These are phyloP conservation scores for Tetraodon nigroviridis DNA, from an alignment of 2,113 vertebrate genomes.

Conservation along the genomic window DNA sequence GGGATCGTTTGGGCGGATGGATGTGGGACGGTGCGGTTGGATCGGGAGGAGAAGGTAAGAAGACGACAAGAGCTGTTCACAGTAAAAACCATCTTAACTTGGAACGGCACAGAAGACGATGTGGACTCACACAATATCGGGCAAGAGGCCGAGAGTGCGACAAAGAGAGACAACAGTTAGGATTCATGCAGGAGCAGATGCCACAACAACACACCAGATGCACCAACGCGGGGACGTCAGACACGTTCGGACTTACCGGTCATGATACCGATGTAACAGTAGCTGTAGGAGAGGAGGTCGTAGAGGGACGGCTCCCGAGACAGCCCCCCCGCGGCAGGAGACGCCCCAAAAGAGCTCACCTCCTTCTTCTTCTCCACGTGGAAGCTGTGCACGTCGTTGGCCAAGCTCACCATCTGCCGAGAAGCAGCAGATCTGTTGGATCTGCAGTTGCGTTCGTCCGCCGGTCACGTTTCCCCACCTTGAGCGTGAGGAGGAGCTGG, in stretches of 20 bases:
- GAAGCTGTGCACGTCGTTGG: slow-evolving; percentile 81
- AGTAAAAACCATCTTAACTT: slow-evolving; percentile 10
- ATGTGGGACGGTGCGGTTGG: slow-evolving; percentile 16
- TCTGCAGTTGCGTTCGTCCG: not conserved
- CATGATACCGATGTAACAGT: slow-evolving; percentile 88
- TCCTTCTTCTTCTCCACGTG: slow-evolving; percentile 80
- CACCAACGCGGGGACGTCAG: not conserved
- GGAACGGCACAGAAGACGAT: slow-evolving; percentile 36
- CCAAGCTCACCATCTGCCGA: slow-evolving; percentile 86
- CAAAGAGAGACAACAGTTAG: slow-evolving; percentile 71
- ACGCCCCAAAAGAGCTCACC: slow-evolving; percentile 76
- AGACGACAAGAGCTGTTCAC: slow-evolving; percentile 22
- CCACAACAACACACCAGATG: slow-evolving; percentile 15
- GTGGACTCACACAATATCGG: slow-evolving; percentile 68
- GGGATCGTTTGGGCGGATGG: slow-evolving; percentile 10
- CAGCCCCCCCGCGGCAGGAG: slow-evolving; percentile 68
- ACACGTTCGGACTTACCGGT: slow-evolving; percentile 73
- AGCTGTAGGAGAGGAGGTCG: slow-evolving; percentile 83
- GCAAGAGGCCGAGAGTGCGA: slow-evolving; percentile 63
- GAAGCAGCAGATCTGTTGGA: slow-evolving; percentile 5
- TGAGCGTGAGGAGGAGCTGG: slow-evolving; percentile 85
- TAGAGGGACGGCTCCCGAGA: slow-evolving; percentile 76
- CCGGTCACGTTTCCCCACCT: slow-evolving; percentile 64
- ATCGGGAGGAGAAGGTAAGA: slow-evolving; percentile 11
- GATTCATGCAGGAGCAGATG: slow-evolving; percentile 61